Conservation (phyloP, 2,113 vertebrate genomes). For the Macheiramphus alcinus region DNA sequence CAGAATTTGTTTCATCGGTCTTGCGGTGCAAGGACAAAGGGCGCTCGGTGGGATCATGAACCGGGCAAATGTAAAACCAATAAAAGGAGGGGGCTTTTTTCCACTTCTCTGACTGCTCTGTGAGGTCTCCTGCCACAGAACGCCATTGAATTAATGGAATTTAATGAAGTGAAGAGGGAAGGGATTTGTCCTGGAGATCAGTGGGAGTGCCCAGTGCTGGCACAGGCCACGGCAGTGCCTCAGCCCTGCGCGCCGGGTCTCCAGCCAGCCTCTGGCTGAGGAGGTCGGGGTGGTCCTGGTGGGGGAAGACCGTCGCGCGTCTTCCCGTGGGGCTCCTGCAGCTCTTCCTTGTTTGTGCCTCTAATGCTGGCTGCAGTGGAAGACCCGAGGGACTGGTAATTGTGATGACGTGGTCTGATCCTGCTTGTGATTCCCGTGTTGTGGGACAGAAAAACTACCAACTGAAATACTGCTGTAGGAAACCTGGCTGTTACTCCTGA, state of each 20-base stretch:
- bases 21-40: not conserved
- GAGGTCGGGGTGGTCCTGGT: not conserved
- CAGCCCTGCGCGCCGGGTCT: accelerated
- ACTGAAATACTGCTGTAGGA: accelerated
- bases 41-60: accelerated
- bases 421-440: accelerated
- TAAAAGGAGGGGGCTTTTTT: not conserved
- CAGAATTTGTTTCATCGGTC: not conserved
- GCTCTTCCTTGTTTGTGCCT: not conserved
- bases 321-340: not conserved
- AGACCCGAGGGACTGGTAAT: not conserved
- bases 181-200: not conserved
- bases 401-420: not conserved
- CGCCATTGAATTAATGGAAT: not conserved
- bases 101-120: not conserved
- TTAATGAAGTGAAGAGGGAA: not conserved
- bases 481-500: accelerated
- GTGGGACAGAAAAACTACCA: not conserved
- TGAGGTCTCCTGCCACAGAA: not conserved
- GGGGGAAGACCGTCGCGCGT: accelerated
- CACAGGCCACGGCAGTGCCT: accelerated
- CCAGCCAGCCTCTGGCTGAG: accelerated
- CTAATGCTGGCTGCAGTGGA: not conserved
- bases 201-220: not conserved
- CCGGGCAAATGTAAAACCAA: accelerated